Evolutionary conservation across 2,113 vertebrate genomes (phyloP).

Genomic region (Campylomormyrus tamandua): DNA sequence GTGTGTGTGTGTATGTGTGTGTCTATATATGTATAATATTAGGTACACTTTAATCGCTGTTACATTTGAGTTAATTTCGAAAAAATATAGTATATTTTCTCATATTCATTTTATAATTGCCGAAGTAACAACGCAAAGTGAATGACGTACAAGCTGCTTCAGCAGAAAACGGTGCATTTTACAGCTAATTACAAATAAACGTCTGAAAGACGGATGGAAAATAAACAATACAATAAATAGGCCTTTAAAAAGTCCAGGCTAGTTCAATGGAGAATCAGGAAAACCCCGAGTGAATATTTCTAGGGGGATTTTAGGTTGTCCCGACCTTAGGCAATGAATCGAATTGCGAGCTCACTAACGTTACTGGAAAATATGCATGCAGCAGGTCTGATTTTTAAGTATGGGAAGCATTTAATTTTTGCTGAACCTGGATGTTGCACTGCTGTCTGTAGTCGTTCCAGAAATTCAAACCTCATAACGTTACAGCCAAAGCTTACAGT

Average conservation of each 20-base stretch:
- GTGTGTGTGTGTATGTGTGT: too few species aligned
- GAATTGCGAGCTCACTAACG: not conserved
- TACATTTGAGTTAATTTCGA: too few species aligned
- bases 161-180: too few species aligned
- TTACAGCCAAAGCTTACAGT: conserved; percentile 96
- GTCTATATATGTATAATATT: too few species aligned
- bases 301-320: conserved; percentile 32
- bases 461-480: conserved; percentile 99
- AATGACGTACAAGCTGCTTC: too few species aligned
- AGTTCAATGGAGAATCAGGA: not conserved
- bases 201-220: not conserved
- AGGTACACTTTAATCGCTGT: too few species aligned
- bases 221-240: not conserved
- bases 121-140: too few species aligned
- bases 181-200: not conserved
- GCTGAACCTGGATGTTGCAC: conserved; percentile 94
- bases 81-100: too few species aligned
- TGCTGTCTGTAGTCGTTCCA: conserved; percentile 86
- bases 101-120: too few species aligned
- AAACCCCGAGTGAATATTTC: not conserved
- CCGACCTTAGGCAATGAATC: conserved; percentile 23
- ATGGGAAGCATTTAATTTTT: conserved; percentile 70
- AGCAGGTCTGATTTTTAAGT: conserved; percentile 66
- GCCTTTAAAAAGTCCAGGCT: not conserved
- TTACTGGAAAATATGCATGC: conserved; percentile 34